A percentile compares a stretch with the other conserved stretches of the same genome.
Conservation (phyloP, 2,888 invertebrate genomes). For the Euzophera pinguis region DNA sequence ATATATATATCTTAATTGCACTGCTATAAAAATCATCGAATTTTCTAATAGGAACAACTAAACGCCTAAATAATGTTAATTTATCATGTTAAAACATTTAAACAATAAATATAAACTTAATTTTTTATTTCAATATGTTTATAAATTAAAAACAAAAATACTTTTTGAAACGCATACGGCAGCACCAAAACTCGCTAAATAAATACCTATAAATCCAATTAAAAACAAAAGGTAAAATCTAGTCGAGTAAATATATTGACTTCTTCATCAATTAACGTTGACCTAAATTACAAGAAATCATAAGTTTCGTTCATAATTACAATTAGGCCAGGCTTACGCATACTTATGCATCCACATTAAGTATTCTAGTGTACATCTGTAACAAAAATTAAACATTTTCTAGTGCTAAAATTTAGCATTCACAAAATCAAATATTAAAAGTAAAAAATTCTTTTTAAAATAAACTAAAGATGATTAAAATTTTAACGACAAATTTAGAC, state of each 20-base stretch:
- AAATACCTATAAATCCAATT: conserved; percentile 19
- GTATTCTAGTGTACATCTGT: too few relatives aligned
- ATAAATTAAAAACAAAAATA: neutral
- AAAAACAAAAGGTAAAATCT: neutral
- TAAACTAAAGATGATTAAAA: too few relatives aligned
- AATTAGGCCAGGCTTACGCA: neutral
- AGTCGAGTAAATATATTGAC: neutral
- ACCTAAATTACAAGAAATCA: neutral
- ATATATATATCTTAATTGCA: neutral
- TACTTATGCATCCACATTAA: neutral
- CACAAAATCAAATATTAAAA: too few relatives aligned
- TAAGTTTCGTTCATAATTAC: neutral
- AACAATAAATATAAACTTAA: neutral
- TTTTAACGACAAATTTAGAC: too few relatives aligned
- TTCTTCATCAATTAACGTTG: neutral
- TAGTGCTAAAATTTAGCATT: too few relatives aligned
- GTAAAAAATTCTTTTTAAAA: too few relatives aligned
- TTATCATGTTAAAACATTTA: too few relatives aligned
- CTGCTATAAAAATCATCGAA: neutral
- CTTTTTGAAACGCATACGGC: neutral
- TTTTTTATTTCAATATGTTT: neutral
- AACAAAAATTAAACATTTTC: too few relatives aligned
- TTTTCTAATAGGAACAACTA: conserved; percentile 13
- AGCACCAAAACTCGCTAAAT: conserved; percentile 23
- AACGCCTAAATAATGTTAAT: neutral